A percentile compares a stretch with the other conserved stretches of the same genome.
Evolutionary conservation across 2,797 vertebrate species (phyloP).

Genomic region (Lutjanus argentimaculatus): DNA sequence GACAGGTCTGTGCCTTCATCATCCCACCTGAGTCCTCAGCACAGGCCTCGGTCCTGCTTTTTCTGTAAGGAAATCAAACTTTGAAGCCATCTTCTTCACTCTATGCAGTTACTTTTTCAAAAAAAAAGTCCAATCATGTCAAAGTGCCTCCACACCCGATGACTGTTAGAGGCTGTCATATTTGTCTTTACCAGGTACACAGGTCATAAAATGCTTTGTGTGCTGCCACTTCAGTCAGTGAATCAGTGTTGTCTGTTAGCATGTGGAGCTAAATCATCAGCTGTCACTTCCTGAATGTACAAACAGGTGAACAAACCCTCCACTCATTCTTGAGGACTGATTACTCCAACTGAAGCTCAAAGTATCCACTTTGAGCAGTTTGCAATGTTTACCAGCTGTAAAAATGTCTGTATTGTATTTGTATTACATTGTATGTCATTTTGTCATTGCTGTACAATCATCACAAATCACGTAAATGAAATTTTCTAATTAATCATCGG

Average conservation of each 20-base stretch:
- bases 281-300: slow-evolving; percentile 7
- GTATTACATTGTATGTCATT: background rate
- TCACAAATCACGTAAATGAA: slow-evolving; percentile 12
- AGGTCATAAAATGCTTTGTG: background rate
- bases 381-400: slow-evolving; percentile 3
- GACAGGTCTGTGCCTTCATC: background rate
- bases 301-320: background rate
- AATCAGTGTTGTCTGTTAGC: background rate
- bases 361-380: background rate
- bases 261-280: background rate
- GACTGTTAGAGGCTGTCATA: background rate
- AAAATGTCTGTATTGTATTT: slow-evolving; percentile 2
- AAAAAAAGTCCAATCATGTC: background rate
- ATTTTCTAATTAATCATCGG: slow-evolving; percentile 37
- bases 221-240: background rate
- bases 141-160: background rate
- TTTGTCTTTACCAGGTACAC: slow-evolving; percentile 4
- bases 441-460: slow-evolving; percentile 56
- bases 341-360: background rate
- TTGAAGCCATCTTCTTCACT: background rate
- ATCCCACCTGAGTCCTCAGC: slow-evolving; percentile 3
- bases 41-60: background rate
- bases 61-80: no score
- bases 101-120: background rate
- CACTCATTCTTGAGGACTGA: background rate